A percentile compares a stretch with the other conserved stretches of the same genome.
phyloP scores from a whole-genome alignment of 1,140 invertebrate species.

The Sminthurides bifidus region DNA sequence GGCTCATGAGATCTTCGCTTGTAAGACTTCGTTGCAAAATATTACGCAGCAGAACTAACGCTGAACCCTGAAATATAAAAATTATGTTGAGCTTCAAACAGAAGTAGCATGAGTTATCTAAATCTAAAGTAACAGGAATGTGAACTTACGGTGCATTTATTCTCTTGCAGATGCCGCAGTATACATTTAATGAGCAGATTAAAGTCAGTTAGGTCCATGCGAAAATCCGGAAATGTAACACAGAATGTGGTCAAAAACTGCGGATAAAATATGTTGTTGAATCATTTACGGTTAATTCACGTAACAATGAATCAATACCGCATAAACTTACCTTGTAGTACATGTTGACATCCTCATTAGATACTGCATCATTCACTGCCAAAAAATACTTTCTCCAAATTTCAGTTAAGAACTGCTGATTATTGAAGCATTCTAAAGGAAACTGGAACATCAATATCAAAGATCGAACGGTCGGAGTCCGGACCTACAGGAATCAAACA shows the following conservation, averaged over 20 bases:
- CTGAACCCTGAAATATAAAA: conserved; percentile 7
- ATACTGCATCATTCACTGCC: not conserved
- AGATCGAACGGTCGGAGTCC: not conserved
- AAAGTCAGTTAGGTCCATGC: not conserved
- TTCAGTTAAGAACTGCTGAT: not conserved
- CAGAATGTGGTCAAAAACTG: conserved; percentile 3
- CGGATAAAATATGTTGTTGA: not conserved
- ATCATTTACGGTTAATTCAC: too few relatives aligned
- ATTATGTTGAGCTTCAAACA: not conserved
- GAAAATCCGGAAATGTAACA: not conserved
- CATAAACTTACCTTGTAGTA: conserved; percentile 6
- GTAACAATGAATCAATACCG: too few relatives aligned
- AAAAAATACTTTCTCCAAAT: conserved; percentile 4
- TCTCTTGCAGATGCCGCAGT: not conserved
- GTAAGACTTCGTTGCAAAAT: not conserved
- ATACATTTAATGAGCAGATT: conserved; percentile 1
- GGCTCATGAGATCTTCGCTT: not conserved
- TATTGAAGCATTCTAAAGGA: not conserved
- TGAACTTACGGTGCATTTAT: conserved; percentile 2
- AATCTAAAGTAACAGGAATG: not conserved
- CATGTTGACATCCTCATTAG: conserved; percentile 4
- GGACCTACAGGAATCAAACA: not conserved
- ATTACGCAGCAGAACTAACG: not conserved
- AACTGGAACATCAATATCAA: not conserved
- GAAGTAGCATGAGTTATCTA: too few relatives aligned